Conservation (phyloP, 2,888 invertebrate genomes). For the Thera britannica region DNA sequence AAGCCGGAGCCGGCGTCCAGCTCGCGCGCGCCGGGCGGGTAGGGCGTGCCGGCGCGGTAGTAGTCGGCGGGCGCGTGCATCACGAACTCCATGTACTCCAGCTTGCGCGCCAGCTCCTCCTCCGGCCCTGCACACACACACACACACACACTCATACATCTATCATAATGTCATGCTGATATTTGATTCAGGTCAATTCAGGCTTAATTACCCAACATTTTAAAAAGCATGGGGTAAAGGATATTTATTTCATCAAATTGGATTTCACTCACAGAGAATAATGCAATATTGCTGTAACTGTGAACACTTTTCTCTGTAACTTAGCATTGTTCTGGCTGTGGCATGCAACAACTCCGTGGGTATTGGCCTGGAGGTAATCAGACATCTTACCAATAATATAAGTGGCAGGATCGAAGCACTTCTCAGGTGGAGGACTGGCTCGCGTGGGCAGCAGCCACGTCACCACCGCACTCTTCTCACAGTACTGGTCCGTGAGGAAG, state of each 20-base stretch:
- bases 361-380: not conserved
- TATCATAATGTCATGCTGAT: too few relatives aligned
- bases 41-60: conserved; percentile 91
- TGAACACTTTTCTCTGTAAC: too few relatives aligned
- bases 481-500: conserved; percentile 95
- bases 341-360: too few relatives aligned
- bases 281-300: too few relatives aligned
- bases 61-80: conserved; percentile 98
- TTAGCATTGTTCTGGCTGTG: too few relatives aligned
- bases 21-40: conserved; percentile 85
- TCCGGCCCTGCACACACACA: conserved; percentile 88
- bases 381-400: conserved; percentile 90
- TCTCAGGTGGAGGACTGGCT: conserved; percentile 90
- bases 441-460: conserved; percentile 96
- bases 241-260: too few relatives aligned
- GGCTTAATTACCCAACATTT: too few relatives aligned
- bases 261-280: too few relatives aligned
- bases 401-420: conserved; percentile 94
- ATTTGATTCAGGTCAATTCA: too few relatives aligned
- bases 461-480: conserved; percentile 95
- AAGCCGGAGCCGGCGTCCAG: conserved; percentile 82
- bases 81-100: conserved; percentile 95
- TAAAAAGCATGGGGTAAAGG: too few relatives aligned
- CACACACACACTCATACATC: too few relatives aligned
- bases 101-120: conserved; percentile 93